Percentiles rank a stretch among this genome's conserved stretches.
phyloP scores from a whole-genome alignment of 2,113 vertebrate genomes.

The Psettodes erumei region DNA sequence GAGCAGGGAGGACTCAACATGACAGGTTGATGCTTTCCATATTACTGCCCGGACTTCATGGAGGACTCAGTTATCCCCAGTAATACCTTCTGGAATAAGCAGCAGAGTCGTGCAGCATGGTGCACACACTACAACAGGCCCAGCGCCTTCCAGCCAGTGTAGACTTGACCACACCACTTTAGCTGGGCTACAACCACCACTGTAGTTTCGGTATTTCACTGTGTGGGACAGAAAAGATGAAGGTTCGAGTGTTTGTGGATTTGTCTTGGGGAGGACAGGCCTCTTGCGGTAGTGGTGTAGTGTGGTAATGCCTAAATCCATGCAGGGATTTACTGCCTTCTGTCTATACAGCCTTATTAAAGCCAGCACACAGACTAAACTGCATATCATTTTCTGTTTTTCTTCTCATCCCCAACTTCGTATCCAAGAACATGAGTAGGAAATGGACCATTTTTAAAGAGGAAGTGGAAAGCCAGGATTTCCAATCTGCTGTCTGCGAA shows the following conservation, averaged over 20 bases:
- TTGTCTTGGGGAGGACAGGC: slow-evolving; percentile 19
- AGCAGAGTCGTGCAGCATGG: background rate
- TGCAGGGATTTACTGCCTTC: slow-evolving; percentile 70
- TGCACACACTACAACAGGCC: background rate
- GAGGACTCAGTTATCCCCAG: slow-evolving; percentile 25
- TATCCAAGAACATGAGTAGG: background rate
- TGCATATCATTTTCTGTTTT: background rate
- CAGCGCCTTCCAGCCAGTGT: background rate
- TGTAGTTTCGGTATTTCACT: too few relatives aligned
- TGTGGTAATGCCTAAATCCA: slow-evolving; percentile 77
- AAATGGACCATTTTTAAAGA: background rate
- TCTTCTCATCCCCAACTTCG: too few relatives aligned
- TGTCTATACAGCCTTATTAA: slow-evolving; percentile 8
- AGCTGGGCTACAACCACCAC: too few relatives aligned
- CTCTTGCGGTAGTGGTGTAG: slow-evolving; percentile 25
- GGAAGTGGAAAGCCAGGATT: background rate
- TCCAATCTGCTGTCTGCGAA: background rate
- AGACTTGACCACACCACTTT: background rate
- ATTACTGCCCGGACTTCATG: slow-evolving; percentile 4
- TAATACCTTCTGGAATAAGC: slow-evolving; percentile 34
- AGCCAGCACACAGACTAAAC: slow-evolving; percentile 4
- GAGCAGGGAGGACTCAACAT: background rate
- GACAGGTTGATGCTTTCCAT: background rate
- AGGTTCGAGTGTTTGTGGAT: slow-evolving; percentile 5
- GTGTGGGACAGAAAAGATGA: too few relatives aligned